Base-by-base conservation (phyloP, 2,797 vertebrate genomes). In the Taeniopygia guttata region DNA sequence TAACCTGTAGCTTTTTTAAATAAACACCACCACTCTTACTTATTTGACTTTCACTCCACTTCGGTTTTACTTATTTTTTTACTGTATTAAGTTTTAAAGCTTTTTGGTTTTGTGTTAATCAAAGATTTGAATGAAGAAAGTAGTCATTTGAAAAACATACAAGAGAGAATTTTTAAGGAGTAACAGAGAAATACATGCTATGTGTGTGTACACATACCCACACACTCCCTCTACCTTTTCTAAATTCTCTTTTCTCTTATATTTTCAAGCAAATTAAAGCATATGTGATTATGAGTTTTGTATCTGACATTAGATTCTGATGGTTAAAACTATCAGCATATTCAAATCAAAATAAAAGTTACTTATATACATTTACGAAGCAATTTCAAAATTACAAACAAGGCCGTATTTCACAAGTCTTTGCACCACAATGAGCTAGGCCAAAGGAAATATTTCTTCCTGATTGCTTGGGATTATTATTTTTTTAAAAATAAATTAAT, bases 401-500 rank as follows among this genome's bases (percentile, higher is more conserved):
- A 81, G 87, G 26, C 81, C 67, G 26, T 75, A 55, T 95, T 88
- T 82, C 78, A 87, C 75, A 87, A 75, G 46, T 40, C 70, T 81
- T 58, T 94, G 45, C 70, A 86, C 46, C 55, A 52, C 18, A 90
- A 46, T 10, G 12, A 63, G 43, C 58, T 69, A 92, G 93, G 87
- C 87, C 92, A 82, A 91, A 95, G 17, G 43, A 95, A 74, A 58
- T 78, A 87, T 88, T 97, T 96, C 77, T 94, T 97, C 66, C 46
- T 88, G 84, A 82, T 60, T 83, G 48, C 30, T 70, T 38, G 19
- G 27, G 63, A 82, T 58, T 70, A 22, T 68, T 69, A 46, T 75
- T 69, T 15, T 73, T 68, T 10, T 18, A 13, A 22, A 76, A 94
- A 34, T 49, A 40, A 90, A 34, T 49, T 73, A 89, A 82, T 45